phyloP scores from a whole-genome alignment of 2,888 invertebrate genomes.

The Drosophila tanythrix region DNA sequence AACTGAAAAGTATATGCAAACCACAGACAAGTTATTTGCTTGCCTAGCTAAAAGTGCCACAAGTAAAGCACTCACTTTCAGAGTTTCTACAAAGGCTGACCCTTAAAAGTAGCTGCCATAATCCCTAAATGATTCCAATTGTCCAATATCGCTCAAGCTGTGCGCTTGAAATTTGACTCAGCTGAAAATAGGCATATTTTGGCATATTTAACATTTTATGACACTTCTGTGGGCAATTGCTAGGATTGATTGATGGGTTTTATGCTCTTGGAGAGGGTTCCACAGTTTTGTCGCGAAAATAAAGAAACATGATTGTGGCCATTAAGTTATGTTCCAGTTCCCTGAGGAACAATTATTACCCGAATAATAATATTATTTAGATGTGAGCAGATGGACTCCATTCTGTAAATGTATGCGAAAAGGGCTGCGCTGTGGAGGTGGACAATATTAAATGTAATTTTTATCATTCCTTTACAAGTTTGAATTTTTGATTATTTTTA shows the following conservation, averaged over 20 bases:
- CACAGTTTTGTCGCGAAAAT: background rate
- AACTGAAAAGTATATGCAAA: slow-evolving; percentile 70
- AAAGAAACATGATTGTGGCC: background rate
- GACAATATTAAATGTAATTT: background rate
- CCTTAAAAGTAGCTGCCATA: background rate
- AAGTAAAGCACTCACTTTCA: slow-evolving; percentile 28
- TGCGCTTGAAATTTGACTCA: background rate
- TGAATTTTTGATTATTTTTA: background rate
- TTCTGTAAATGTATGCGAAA: background rate
- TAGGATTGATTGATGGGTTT: slow-evolving; percentile 5
- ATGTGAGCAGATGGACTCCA: background rate
- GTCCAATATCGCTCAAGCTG: background rate
- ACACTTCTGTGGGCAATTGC: background rate
- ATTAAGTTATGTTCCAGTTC: background rate
- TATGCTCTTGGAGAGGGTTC: background rate
- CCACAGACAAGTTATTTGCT: slow-evolving; percentile 62
- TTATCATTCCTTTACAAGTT: background rate
- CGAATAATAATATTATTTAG: background rate
- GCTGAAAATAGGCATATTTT: background rate
- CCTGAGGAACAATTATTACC: background rate
- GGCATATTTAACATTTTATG: slow-evolving; percentile 2
- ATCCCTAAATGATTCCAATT: slow-evolving; percentile 18
- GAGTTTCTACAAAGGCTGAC: slow-evolving; percentile 25
- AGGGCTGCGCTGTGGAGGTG: background rate
- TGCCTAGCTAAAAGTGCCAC: slow-evolving; percentile 29